A percentile compares a stretch with the other conserved stretches of the same genome.
Conservation (phyloP, 2,113 vertebrate genomes). For the Vireo altiloquus region DNA sequence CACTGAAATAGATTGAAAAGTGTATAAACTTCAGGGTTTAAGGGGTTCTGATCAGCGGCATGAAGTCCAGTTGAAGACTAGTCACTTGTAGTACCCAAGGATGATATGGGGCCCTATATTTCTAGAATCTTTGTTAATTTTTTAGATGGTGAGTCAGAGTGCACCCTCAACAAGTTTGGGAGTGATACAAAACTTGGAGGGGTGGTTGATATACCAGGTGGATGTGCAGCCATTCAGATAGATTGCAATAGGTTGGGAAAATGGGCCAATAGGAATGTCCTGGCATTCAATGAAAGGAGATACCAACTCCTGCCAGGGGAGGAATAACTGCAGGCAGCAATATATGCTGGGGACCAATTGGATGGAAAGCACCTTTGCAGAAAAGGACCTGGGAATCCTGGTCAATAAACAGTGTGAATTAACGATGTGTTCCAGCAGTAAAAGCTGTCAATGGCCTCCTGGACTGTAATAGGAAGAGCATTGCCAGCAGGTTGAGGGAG, state of each 20-base stretch:
- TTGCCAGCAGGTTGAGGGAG: not conserved
- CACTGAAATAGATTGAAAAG: not conserved
- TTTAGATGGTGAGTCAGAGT: not conserved
- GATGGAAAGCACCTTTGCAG: not conserved
- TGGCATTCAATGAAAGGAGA: not conserved
- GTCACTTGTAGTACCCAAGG: not conserved
- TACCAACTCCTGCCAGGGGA: not conserved
- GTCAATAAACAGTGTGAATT: not conserved
- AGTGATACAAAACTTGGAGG: not conserved
- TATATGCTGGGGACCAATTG: not conserved
- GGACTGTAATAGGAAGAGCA: not conserved
- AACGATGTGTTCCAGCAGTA: fast-evolving
- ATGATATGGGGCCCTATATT: not conserved
- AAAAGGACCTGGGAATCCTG: not conserved
- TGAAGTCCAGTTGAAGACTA: not conserved
- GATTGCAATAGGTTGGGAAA: not conserved
- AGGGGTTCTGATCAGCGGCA: not conserved
- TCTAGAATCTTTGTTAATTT: not conserved
- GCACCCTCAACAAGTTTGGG: not conserved
- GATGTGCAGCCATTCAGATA: not conserved
- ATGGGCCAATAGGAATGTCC: not conserved
- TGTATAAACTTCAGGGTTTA: not conserved
- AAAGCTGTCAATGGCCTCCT: not conserved
- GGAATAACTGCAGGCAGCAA: not conserved
- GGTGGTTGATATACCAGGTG: not conserved